Conservation (phyloP, 2,797 vertebrate genomes). For the Hyperoplus immaculatus region DNA sequence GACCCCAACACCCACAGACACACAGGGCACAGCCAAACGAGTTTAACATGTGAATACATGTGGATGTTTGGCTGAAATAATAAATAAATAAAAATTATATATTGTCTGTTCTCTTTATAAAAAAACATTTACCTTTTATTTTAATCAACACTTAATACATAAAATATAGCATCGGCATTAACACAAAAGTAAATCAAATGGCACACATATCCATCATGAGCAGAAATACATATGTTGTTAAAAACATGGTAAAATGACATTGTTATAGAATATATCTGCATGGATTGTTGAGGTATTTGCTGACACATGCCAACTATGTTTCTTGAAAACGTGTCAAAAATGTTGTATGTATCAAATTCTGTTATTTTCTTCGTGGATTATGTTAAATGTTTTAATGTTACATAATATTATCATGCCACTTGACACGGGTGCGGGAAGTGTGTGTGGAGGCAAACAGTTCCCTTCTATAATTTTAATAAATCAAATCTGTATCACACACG, state of each 20-base stretch:
- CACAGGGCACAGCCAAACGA: conserved; percentile 31
- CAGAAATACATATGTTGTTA: too few species aligned
- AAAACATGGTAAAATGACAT: not conserved
- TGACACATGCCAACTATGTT: too few species aligned
- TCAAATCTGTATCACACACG: not conserved
- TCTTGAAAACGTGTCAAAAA: too few species aligned
- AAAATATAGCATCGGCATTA: not conserved
- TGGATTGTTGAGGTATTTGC: too few species aligned
- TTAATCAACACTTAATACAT: not conserved
- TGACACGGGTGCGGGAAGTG: not conserved
- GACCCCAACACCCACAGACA: conserved; percentile 55
- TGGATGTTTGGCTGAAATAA: not conserved
- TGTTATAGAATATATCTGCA: too few species aligned
- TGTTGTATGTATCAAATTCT: not conserved
- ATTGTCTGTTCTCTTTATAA: not conserved
- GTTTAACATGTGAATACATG: conserved; percentile 2
- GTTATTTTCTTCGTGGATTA: not conserved
- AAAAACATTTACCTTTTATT: not conserved
- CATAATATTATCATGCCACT: not conserved
- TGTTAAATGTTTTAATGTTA: not conserved
- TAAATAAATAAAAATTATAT: too few species aligned
- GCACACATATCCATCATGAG: not conserved
- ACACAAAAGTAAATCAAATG: not conserved
- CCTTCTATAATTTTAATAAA: too few species aligned
- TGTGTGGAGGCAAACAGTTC: not conserved